Conservation (phyloP, 1,140 invertebrate species). For the Lutraria rhynchaena region DNA sequence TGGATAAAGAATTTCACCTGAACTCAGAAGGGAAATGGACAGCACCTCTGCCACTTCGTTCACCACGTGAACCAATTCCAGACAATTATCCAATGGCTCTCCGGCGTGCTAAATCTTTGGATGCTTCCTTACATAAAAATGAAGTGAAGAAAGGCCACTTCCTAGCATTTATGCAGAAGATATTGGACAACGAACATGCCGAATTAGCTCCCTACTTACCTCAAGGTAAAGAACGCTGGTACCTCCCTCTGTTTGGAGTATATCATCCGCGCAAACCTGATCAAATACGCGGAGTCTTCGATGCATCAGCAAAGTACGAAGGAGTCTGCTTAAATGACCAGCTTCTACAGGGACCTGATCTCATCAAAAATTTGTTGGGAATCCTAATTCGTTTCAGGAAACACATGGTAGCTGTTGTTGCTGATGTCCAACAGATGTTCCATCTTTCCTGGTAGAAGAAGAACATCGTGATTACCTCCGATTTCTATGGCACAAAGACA, state of each 20-base stretch:
- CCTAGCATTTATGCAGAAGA: neutral
- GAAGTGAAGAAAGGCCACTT: neutral
- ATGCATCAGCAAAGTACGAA: neutral
- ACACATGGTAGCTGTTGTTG: neutral
- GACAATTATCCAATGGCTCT: neutral
- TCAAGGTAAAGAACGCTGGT: slow-evolving; percentile 5
- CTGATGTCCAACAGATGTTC: slow-evolving; percentile 8
- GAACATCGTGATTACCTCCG: neutral
- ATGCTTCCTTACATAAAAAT: neutral
- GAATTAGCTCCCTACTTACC: neutral
- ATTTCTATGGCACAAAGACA: slow-evolving; percentile 4
- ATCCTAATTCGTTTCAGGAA: neutral
- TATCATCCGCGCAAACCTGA: slow-evolving; percentile 13
- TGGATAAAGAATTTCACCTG: slow-evolving; percentile 36
- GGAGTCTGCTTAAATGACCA: neutral
- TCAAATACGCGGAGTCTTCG: neutral
- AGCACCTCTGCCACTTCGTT: neutral
- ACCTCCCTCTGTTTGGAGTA: neutral
- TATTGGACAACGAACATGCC: neutral
- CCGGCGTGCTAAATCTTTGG: neutral
- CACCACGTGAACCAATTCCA: neutral
- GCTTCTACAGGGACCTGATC: neutral
- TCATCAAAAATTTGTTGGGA: neutral
- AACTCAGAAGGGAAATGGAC: neutral
- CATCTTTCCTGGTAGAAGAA: neutral